phyloP scores from a whole-genome alignment of 2,888 invertebrate species.

The Dorcus parallelipipedus region DNA sequence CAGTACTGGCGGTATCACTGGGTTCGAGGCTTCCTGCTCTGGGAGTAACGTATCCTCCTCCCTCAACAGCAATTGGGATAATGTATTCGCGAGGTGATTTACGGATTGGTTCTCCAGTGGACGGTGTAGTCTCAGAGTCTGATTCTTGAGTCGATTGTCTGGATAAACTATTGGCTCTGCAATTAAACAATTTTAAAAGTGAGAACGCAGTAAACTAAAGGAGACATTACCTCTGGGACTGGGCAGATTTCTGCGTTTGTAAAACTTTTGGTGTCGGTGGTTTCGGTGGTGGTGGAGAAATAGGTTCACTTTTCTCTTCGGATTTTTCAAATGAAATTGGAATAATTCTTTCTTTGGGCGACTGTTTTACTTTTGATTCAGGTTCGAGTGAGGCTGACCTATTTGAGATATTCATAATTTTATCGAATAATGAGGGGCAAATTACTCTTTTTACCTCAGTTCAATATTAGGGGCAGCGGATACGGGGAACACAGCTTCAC shows the following conservation, averaged over 20 bases:
- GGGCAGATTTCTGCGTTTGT: conserved; percentile 50
- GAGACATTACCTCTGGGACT: conserved; percentile 40
- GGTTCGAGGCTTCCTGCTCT: conserved; percentile 74
- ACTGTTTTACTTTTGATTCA: conserved; percentile 38
- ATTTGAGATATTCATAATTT: neutral
- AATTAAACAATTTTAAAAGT: conserved; percentile 7
- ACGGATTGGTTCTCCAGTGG: conserved; percentile 70
- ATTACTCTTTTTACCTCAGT: conserved; percentile 27
- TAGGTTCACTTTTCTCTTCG: conserved; percentile 37
- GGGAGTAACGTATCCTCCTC: conserved; percentile 81
- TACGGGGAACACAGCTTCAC: conserved; percentile 59
- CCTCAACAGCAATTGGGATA: conserved; percentile 90
- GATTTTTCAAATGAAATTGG: conserved; percentile 57
- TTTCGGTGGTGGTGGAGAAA: conserved; percentile 43
- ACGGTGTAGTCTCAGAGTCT: conserved; percentile 62
- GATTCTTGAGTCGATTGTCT: conserved; percentile 68
- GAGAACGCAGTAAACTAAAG: too few relatives aligned
- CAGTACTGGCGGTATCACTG: conserved; percentile 58
- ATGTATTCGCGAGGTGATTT: conserved; percentile 89
- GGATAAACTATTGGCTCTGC: conserved; percentile 49
- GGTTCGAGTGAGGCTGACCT: conserved; percentile 60
- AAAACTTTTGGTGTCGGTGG: conserved; percentile 52
- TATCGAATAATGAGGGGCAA: neutral
- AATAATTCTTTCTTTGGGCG: conserved; percentile 63
- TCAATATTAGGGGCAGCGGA: conserved; percentile 36